Conservation (phyloP, 2,888 invertebrate genomes). For the Oscheius sp. region DNA sequence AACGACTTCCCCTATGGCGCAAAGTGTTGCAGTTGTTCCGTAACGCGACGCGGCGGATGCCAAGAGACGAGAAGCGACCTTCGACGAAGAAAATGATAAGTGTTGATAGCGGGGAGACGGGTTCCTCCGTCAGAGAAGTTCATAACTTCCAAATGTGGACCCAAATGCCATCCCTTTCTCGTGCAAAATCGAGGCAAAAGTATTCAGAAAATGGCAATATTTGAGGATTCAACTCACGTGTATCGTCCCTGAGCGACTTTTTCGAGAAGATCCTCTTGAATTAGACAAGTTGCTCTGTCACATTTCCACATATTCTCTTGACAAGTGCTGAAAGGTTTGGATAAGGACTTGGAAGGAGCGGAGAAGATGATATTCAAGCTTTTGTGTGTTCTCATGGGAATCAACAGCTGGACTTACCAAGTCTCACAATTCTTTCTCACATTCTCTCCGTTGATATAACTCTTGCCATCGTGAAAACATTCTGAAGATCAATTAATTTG, state of each 20-base stretch:
- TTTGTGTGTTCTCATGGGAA: neutral
- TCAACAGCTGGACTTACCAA: constrained; percentile 48
- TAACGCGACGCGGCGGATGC: neutral
- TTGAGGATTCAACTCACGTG: constrained; percentile 68
- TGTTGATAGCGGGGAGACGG: constrained; percentile 26
- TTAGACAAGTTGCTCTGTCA: constrained; percentile 81
- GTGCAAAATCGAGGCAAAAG: neutral
- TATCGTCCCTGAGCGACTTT: constrained; percentile 76
- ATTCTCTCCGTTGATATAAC: constrained; percentile 70
- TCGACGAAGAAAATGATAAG: constrained; percentile 29
- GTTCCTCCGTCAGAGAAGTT: constrained; percentile 23
- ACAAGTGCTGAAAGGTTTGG: constrained; percentile 72
- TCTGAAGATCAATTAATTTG: constrained; percentile 50
- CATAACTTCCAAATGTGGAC: constrained; percentile 13
- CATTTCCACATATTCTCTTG: constrained; percentile 66
- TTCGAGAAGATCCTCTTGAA: constrained; percentile 79
- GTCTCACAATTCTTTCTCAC: constrained; percentile 58
- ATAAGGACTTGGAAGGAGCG: neutral
- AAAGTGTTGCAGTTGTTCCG: neutral
- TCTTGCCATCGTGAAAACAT: constrained; percentile 58
- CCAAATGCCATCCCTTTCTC: neutral
- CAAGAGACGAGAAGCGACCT: constrained; percentile 15
- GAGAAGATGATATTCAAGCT: neutral
- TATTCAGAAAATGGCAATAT: no score
- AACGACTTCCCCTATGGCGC: neutral